Evolutionary conservation across 2,113 vertebrate genomes (phyloP).

Genomic region (Bucco capensis): DNA sequence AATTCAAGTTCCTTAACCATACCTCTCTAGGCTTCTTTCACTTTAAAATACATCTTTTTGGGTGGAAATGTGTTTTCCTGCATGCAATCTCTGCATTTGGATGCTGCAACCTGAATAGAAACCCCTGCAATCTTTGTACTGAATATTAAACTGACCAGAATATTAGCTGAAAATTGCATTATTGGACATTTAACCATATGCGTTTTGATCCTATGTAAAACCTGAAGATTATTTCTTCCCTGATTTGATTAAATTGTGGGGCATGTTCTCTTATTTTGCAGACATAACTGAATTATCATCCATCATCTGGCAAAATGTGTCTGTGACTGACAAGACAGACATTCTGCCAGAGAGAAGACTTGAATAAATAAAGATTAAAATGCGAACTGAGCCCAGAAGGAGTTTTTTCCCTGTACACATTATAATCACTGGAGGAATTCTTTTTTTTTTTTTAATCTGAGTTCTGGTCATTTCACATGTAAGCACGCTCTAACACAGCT

Average conservation of each 20-base stretch:
- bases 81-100: neutral
- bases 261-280: neutral
- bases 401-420: neutral
- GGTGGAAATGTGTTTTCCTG: neutral
- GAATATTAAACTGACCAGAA: neutral
- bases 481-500: neutral
- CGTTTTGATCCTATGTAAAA: slow-evolving; percentile 46
- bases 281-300: slow-evolving; percentile 17
- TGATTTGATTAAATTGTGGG: slow-evolving; percentile 8
- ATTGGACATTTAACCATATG: neutral
- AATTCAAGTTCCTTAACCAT: neutral
- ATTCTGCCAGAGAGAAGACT: neutral
- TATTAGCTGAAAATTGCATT: slow-evolving; percentile 26
- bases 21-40: neutral
- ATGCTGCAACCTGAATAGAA: neutral
- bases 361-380: neutral
- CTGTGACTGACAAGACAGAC: neutral
- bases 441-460: neutral
- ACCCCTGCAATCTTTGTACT: neutral
- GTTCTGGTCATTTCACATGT: neutral
- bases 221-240: neutral
- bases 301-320: neutral
- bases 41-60: neutral
- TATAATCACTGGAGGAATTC: neutral
- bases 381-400: neutral